Evolutionary conservation across 2,888 invertebrate species (phyloP).

Genomic region (Lucinisca nassula): DNA sequence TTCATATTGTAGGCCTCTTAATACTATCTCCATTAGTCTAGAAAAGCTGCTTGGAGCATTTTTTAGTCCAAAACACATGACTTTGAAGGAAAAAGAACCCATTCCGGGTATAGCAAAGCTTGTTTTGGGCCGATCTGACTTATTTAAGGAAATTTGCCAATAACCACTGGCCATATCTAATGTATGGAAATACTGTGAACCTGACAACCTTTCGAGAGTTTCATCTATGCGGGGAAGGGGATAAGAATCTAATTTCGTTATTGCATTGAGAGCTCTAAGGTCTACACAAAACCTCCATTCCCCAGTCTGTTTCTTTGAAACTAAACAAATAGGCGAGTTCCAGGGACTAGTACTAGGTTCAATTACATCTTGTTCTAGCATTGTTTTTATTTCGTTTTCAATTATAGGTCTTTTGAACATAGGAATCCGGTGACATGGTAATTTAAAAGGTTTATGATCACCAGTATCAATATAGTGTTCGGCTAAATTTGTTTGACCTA

Average conservation of each 20-base stretch:
- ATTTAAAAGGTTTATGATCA: background rate
- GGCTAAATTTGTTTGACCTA: background rate
- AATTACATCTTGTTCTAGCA: background rate
- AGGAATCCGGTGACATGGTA: background rate
- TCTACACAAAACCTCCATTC: conserved; percentile 8
- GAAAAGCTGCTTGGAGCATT: conserved; percentile 30
- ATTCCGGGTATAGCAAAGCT: background rate
- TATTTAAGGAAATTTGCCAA: background rate
- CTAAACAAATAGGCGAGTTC: background rate
- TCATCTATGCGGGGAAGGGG: background rate
- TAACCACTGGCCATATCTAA: conserved; percentile 1
- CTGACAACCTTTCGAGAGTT: background rate
- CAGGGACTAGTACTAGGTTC: conserved; percentile 3
- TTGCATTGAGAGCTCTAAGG: background rate
- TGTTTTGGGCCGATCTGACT: background rate
- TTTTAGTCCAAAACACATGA: conserved; percentile 33
- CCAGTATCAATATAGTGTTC: conserved; percentile 7
- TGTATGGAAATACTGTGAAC: background rate
- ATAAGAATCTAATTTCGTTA: background rate
- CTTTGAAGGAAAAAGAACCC: background rate
- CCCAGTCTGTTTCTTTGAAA: background rate
- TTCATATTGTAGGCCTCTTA: conserved; percentile 6
- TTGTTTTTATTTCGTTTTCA: background rate
- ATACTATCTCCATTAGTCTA: conserved; percentile 11
- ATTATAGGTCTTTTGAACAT: background rate